Evolutionary conservation across 2,888 invertebrate species (phyloP).

Genomic region (Linyphia triangularis): DNA sequence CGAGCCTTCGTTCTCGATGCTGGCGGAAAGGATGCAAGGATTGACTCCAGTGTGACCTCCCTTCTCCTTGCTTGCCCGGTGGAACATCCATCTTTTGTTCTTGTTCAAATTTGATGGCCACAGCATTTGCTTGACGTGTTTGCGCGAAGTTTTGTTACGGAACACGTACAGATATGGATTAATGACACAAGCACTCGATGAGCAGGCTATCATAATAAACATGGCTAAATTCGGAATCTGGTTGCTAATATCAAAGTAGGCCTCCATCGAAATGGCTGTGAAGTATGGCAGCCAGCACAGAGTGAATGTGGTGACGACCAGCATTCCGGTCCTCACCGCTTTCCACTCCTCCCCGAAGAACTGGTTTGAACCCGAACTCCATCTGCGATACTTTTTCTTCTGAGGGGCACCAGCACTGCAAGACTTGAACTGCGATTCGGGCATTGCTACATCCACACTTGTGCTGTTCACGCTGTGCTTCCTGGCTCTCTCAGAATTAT

Average conservation of each 20-base stretch:
- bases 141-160: constrained; percentile 85
- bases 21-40: constrained; percentile 67
- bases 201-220: constrained; percentile 82
- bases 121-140: constrained; percentile 80
- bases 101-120: constrained; percentile 52
- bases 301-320: constrained; percentile 86
- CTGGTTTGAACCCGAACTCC: constrained; percentile 90
- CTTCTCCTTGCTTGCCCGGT: constrained; percentile 44
- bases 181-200: constrained; percentile 84
- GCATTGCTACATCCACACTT: constrained; percentile 47
- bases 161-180: constrained; percentile 89
- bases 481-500: constrained; percentile 85
- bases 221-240: constrained; percentile 80
- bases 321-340: constrained; percentile 90
- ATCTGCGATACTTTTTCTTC: constrained; percentile 81
- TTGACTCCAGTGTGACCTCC: constrained; percentile 2
- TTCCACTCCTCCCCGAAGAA: constrained; percentile 92
- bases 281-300: constrained; percentile 83
- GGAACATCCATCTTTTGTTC: constrained; percentile 64
- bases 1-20: constrained; percentile 61
- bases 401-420: constrained; percentile 43
- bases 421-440: constrained; percentile 71
- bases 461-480: constrained; percentile 81
- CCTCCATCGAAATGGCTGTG: constrained; percentile 80
- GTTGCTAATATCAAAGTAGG: constrained; percentile 78